A percentile compares a stretch with the other conserved stretches of the same genome.
These are phyloP conservation scores for Drosophila fuyamai DNA, from an alignment of 1,140 invertebrate genomes.

Conservation along the genomic window DNA sequence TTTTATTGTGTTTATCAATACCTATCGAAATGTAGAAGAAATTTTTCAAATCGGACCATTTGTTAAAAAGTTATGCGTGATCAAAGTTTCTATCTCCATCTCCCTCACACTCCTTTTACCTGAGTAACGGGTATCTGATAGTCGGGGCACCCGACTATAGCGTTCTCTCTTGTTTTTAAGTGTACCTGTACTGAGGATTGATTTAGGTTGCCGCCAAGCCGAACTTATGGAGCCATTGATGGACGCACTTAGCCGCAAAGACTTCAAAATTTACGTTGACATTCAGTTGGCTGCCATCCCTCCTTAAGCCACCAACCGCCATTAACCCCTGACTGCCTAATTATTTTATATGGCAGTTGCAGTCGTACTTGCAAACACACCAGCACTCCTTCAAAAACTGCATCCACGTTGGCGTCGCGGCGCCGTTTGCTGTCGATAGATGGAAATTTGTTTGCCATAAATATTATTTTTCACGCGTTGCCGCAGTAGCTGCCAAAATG, in stretches of 20 bases:
- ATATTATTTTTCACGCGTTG: conserved; percentile 76
- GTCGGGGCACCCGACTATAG: too few relatives aligned
- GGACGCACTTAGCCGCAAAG: conserved; percentile 64
- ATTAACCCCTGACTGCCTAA: conserved; percentile 67
- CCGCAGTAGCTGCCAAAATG: conserved; percentile 65
- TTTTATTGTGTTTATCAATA: too few relatives aligned
- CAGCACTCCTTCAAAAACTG: conserved; percentile 24
- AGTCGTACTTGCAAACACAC: conserved; percentile 14
- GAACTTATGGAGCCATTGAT: conserved; percentile 69
- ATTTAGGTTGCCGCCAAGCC: conserved; percentile 70
- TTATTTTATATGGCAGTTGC: conserved; percentile 70
- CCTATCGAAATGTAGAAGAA: too few relatives aligned
- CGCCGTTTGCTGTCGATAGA: conserved; percentile 71
- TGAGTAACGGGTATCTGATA: too few relatives aligned
- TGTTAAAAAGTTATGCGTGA: too few relatives aligned
- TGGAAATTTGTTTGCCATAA: conserved; percentile 83
- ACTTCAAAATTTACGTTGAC: conserved; percentile 67
- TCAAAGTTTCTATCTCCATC: too few relatives aligned
- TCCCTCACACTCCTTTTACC: too few relatives aligned
- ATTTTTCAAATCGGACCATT: too few relatives aligned
- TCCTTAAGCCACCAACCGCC: neutral
- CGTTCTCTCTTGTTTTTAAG: too few relatives aligned
- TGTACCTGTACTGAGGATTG: conserved; percentile 46
- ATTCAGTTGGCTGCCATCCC: conserved; percentile 35
- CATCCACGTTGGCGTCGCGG: conserved; percentile 61